Percentiles rank a stretch among this genome's conserved stretches.
Evolutionary conservation across 2,888 invertebrate species (phyloP).

Genomic region (Pristionchus japonicus): DNA sequence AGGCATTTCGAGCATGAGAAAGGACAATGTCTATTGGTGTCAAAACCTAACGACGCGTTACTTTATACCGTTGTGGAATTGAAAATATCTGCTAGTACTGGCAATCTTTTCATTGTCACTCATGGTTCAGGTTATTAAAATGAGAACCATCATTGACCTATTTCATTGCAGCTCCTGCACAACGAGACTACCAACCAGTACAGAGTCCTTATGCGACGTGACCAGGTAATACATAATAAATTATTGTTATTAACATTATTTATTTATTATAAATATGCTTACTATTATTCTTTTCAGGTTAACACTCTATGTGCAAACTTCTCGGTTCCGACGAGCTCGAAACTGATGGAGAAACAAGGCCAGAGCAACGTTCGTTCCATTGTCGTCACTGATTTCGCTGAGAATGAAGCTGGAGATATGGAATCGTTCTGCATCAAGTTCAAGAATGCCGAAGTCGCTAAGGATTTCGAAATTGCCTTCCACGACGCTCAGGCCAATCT

Average conservation of each 20-base stretch:
- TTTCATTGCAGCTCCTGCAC: conserved; percentile 77
- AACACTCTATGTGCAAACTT: conserved; percentile 75
- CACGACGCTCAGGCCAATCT: conserved; percentile 74
- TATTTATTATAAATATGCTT: too few relatives aligned
- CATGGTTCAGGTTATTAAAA: too few relatives aligned
- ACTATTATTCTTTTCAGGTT: too few relatives aligned
- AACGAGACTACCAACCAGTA: conserved; percentile 81
- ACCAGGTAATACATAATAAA: too few relatives aligned
- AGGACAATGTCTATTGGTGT: background rate
- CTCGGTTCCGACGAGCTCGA: conserved; percentile 78
- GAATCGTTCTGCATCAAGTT: conserved; percentile 88
- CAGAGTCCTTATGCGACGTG: conserved; percentile 91
- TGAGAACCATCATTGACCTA: too few relatives aligned
- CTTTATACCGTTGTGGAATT: conserved; percentile 20
- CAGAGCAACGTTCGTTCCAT: conserved; percentile 52
- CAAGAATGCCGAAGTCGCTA: conserved; percentile 85
- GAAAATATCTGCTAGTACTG: conserved; percentile 44
- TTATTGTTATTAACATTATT: too few relatives aligned
- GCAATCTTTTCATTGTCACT: background rate
- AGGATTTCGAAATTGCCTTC: conserved; percentile 84
- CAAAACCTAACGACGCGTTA: conserved; percentile 46
- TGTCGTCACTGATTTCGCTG: conserved; percentile 58
- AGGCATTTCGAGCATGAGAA: background rate
- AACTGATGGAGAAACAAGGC: conserved; percentile 73
- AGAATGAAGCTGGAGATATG: conserved; percentile 48